phyloP scores from a whole-genome alignment of 2,888 invertebrate species.

The Tenodera sinensis region DNA sequence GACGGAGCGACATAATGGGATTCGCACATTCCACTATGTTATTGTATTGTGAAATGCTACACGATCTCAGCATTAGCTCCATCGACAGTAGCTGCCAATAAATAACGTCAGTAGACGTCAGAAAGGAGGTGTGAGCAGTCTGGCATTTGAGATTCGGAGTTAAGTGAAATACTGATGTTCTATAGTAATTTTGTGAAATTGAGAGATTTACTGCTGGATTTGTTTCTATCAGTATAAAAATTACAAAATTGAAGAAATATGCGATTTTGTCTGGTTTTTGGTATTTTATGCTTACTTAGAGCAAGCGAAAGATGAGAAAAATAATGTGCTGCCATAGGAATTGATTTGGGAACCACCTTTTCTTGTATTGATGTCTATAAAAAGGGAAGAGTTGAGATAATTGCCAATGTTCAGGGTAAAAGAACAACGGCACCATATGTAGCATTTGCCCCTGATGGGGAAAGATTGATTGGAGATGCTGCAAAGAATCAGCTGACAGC shows the following conservation, averaged over 20 bases:
- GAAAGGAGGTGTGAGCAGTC: not conserved
- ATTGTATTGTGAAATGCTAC: too few relatives aligned
- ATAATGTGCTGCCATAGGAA: constrained; percentile 96
- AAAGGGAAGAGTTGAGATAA: constrained; percentile 96
- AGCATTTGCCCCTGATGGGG: constrained; percentile 92
- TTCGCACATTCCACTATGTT: too few relatives aligned
- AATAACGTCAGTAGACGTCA: too few relatives aligned
- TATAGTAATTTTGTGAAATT: not conserved
- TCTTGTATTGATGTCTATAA: constrained; percentile 97
- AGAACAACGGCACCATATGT: constrained; percentile 97
- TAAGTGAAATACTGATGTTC: not conserved
- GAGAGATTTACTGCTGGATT: not conserved
- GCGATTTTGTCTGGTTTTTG: constrained; percentile 56
- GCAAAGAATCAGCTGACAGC: constrained; percentile 99
- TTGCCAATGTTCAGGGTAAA: constrained; percentile 98
- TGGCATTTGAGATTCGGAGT: not conserved
- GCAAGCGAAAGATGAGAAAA: constrained; percentile 69
- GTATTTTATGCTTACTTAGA: constrained; percentile 57
- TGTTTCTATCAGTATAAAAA: not conserved
- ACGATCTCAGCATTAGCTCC: too few relatives aligned
- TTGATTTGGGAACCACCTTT: constrained; percentile 97
- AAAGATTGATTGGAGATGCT: constrained; percentile 96
- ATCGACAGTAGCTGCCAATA: too few relatives aligned
- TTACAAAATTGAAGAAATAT: constrained; percentile 44
- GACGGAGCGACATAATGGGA: too few relatives aligned